Evolutionary conservation across 2,113 vertebrate species (phyloP).

Genomic region (Myotis lucifugus): DNA sequence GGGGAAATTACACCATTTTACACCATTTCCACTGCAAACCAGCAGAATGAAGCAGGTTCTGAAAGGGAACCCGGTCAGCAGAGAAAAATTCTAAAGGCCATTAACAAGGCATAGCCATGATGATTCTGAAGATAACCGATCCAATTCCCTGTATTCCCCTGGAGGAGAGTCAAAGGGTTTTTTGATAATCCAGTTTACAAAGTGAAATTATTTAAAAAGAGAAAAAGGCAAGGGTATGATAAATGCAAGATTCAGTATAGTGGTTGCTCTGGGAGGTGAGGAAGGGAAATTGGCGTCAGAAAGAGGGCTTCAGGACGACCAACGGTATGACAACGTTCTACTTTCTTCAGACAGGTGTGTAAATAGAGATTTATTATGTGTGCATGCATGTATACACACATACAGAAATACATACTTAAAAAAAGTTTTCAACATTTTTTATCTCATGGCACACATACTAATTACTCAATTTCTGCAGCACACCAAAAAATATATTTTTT

Average conservation of each 20-base stretch:
- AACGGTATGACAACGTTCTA: neutral
- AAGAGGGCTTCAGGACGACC: neutral
- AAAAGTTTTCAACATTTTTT: neutral
- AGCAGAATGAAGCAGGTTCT: slow-evolving; percentile 5
- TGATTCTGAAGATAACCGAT: neutral
- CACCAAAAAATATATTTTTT: neutral
- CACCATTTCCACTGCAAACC: neutral
- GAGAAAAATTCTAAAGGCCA: neutral
- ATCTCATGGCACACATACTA: neutral
- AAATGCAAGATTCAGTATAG: neutral
- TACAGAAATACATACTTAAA: neutral
- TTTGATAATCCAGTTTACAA: neutral
- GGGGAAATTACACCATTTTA: neutral
- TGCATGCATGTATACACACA: neutral
- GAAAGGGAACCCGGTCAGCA: neutral
- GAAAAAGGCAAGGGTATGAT: neutral
- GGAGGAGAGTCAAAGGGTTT: neutral
- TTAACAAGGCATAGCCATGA: neutral
- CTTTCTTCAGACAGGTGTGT: neutral
- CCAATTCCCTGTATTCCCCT: neutral
- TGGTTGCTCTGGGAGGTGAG: neutral
- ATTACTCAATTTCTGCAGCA: neutral
- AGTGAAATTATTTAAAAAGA: neutral
- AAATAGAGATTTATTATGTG: neutral
- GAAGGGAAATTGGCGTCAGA: neutral